phyloP scores from a whole-genome alignment of 2,888 invertebrate species.

The Melieria omissa region DNA sequence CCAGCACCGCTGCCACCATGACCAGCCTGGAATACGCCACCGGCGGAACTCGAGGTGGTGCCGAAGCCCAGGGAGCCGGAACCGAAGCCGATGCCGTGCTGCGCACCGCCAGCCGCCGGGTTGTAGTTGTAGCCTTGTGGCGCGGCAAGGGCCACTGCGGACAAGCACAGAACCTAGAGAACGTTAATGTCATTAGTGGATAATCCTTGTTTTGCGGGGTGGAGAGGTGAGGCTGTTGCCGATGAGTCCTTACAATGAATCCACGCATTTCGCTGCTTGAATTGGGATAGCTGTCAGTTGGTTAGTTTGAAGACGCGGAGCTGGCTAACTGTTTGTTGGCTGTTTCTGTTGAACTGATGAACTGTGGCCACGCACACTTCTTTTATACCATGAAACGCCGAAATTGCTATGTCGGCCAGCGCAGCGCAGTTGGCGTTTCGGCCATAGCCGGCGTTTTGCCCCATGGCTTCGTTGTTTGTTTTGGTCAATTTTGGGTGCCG shows the following conservation, averaged over 20 bases:
- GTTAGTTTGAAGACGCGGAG: constrained; percentile 43
- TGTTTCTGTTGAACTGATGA: constrained; percentile 55
- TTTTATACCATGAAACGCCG: constrained; percentile 53
- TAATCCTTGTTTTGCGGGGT: constrained; percentile 9
- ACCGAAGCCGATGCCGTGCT: constrained; percentile 8
- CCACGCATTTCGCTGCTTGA: constrained; percentile 63
- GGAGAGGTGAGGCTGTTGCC: too few species aligned
- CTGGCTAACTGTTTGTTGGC: constrained; percentile 42
- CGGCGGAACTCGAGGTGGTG: constrained; percentile 42
- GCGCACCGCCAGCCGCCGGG: constrained; percentile 37
- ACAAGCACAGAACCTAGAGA: constrained; percentile 59
- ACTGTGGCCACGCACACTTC: constrained; percentile 43
- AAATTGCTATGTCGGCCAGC: constrained; percentile 15
- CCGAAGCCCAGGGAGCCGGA: background rate
- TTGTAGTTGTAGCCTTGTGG: constrained; percentile 65
- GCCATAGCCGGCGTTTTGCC: background rate
- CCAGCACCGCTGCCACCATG: constrained; percentile 26
- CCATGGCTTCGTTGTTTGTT: background rate
- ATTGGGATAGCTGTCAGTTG: constrained; percentile 51
- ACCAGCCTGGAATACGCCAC: constrained; percentile 33
- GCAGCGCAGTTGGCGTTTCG: background rate
- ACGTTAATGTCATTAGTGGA: constrained; percentile 12
- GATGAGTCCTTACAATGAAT: constrained; percentile 59
- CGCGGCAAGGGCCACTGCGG: constrained; percentile 58
- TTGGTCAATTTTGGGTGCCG: constrained; percentile 9